Evolutionary conservation across 2,888 invertebrate species (phyloP).

Genomic region (Platycheirus albimanus): DNA sequence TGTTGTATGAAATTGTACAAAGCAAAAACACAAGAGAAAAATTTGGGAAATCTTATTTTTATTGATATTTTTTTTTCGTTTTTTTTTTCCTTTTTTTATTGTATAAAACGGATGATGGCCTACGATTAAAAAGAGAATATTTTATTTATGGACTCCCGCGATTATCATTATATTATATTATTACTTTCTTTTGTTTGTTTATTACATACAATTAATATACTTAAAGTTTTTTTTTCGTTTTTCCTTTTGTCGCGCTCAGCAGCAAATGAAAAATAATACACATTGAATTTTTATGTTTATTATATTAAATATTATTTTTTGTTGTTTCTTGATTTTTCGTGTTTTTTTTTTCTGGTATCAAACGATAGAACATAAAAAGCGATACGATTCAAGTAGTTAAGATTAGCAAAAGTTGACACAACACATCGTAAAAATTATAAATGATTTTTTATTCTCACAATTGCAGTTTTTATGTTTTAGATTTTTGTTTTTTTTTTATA

Average conservation of each 20-base stretch:
- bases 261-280: conserved; percentile 74
- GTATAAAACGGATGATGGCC: conserved; percentile 74
- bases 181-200: conserved; percentile 62
- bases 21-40: conserved; percentile 69
- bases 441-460: conserved; percentile 71
- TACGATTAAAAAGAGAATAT: conserved; percentile 73
- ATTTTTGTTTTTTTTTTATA: conserved; percentile 74
- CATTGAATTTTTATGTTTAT: conserved; percentile 68
- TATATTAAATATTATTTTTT: conserved; percentile 71
- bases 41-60: conserved; percentile 68
- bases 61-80: conserved; percentile 57
- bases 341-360: conserved; percentile 67
- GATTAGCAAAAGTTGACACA: conserved; percentile 76
- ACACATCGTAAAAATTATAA: conserved; percentile 75
- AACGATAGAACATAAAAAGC: conserved; percentile 74
- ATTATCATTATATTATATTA: conserved; percentile 69
- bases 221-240: conserved; percentile 50
- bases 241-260: conserved; percentile 73
- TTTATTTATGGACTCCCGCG: conserved; percentile 71
- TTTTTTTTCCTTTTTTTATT: conserved; percentile 48
- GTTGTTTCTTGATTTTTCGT: conserved; percentile 54
- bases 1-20: conserved; percentile 48
- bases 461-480: conserved; percentile 77
- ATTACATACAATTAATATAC: conserved; percentile 73
- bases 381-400: conserved; percentile 73